Percentiles rank a stretch among this genome's conserved stretches.
Evolutionary conservation across 2,888 invertebrate genomes (phyloP).

Genomic region (Drosophila lacicola): DNA sequence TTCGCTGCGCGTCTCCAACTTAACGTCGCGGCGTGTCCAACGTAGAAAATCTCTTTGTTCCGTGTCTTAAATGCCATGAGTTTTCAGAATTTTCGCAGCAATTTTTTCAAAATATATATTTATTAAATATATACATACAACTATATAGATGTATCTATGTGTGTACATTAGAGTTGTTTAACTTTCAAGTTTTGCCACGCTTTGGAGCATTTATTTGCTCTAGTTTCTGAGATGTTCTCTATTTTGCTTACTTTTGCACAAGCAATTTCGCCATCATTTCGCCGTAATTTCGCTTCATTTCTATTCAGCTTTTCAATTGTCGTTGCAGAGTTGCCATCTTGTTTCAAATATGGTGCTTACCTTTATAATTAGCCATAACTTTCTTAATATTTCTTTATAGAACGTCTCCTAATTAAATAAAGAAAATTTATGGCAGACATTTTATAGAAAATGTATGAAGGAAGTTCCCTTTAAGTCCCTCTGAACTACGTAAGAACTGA

Average conservation of each 20-base stretch:
- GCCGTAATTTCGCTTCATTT: neutral
- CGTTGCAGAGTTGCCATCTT: neutral
- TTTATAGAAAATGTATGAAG: too few relatives aligned
- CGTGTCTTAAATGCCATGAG: conserved; percentile 69
- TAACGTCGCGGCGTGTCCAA: conserved; percentile 42
- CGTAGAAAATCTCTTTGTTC: conserved; percentile 71
- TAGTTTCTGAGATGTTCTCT: conserved; percentile 1
- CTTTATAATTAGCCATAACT: neutral
- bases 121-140: neutral
- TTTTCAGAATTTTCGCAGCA: conserved; percentile 62
- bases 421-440: too few relatives aligned
- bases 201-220: conserved; percentile 2
- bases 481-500: too few relatives aligned
- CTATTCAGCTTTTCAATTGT: neutral
- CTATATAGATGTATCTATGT: neutral
- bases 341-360: neutral
- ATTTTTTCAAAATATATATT: conserved; percentile 31
- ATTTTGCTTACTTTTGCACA: neutral
- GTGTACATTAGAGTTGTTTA: neutral
- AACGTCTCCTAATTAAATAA: too few relatives aligned
- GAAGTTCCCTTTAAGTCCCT: too few relatives aligned
- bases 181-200: conserved; percentile 2
- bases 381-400: too few relatives aligned
- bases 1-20: conserved; percentile 16
- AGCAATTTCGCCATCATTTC: conserved; percentile 13